Conservation (phyloP, 1,140 invertebrate genomes). For the Rhopalosiphum maidis region DNA sequence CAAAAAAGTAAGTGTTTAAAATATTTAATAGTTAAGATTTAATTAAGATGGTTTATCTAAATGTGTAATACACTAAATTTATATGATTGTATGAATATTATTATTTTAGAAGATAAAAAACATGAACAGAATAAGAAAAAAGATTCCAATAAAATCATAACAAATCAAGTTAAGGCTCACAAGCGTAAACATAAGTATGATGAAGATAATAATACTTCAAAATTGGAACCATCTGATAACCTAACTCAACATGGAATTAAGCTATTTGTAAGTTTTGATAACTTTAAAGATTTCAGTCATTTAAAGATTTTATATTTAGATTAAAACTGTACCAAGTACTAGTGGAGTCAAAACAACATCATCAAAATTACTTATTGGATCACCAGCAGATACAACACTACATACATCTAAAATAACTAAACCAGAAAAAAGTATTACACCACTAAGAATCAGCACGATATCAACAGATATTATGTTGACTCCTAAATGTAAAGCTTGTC, state of each 20-base stretch:
- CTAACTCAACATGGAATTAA: conserved; percentile 69
- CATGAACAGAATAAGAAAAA: conserved; percentile 1
- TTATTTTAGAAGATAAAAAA: conserved; percentile 51
- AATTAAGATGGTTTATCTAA: background rate
- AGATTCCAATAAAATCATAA: conserved; percentile 31
- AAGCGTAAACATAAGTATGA: conserved; percentile 69
- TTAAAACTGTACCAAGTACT: conserved; percentile 80
- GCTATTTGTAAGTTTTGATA: conserved; percentile 70
- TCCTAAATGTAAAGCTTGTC: conserved; percentile 73
- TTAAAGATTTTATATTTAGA: conserved; percentile 65
- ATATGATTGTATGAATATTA: background rate
- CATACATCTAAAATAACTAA: conserved; percentile 60
- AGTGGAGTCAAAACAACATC: conserved; percentile 63
- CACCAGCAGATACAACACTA: conserved; percentile 25
- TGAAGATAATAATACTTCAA: conserved; percentile 70
- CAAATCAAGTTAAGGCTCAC: conserved; percentile 65
- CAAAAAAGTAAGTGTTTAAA: background rate
- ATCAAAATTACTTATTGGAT: conserved; percentile 35
- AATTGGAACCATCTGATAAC: conserved; percentile 69
- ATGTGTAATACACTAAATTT: background rate
- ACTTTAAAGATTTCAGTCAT: background rate
- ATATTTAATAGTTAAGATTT: background rate
- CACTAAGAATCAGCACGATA: conserved; percentile 58
- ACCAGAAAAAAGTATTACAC: conserved; percentile 58
- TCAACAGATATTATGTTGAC: conserved; percentile 64